Evolutionary conservation across 2,888 invertebrate species (phyloP), one percentile per base, ranked within the genome.

Genomic region (Phania funesta): DNA sequence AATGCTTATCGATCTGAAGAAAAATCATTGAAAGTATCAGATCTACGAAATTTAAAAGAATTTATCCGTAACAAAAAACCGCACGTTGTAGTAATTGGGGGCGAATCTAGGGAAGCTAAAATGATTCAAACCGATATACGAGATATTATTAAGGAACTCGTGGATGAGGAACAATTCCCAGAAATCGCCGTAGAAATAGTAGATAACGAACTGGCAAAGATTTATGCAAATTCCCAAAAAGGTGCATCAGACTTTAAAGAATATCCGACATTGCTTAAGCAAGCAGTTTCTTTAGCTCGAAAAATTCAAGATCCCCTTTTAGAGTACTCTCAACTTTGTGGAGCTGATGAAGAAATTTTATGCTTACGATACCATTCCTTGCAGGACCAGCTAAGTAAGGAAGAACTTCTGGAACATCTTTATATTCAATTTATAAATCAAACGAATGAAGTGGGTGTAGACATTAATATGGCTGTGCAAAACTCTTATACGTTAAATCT

Each of bases 401-500:
- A 99, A 75, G 96, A 97, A 65, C 92, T 99, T 52, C 90, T 97
- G 2, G 96, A 97, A 86, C 95, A 95, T 41, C 92, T 99, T 5
- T 95, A 96, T 84, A 91, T 97, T 70, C 98, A 99, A 92, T 96
- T 96, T 87, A 96, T 99, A 1, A 99, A 98, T 89, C 93, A 98
- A 68, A 97, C 98, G 0, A 99, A 99, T 89, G 99, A 99, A 93
- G 99, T 99, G 0, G 99, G 99, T 7, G 98, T 99, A 0, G 99
- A 99, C 88, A 95, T 99, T 9, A 99, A 99, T 89, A 93, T 96
- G 87, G 97, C 98, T 0, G 96, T 99, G 0, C 94, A 97, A 81
- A 96, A 96, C 78, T 94, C 96, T 0, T 95, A 99, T 86, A 96
- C 97, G 0, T 94, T 96, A 0, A 95, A 97, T 88, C 90, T 99